phyloP scores from a whole-genome alignment of 2,113 vertebrate genomes.

The Machaerirhynchus nigripectus region DNA sequence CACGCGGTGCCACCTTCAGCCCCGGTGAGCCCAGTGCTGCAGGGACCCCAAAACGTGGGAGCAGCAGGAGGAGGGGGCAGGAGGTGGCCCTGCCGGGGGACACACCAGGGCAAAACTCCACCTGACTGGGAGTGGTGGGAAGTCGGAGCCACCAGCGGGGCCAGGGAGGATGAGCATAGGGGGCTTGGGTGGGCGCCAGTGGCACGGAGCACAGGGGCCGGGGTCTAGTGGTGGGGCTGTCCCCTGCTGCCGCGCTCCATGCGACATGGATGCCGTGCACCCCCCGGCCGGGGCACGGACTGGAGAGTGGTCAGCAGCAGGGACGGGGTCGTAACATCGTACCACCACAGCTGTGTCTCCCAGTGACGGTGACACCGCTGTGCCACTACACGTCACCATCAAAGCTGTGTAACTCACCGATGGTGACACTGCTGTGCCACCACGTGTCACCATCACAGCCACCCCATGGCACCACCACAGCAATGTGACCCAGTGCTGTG shows the following conservation, averaged over 20 bases:
- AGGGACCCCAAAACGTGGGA: neutral
- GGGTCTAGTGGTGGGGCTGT: too few relatives aligned
- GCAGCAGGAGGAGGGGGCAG: neutral
- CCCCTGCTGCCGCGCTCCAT: neutral
- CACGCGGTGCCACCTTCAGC: neutral
- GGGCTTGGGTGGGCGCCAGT: neutral
- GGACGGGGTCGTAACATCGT: neutral
- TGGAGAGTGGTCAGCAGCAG: neutral
- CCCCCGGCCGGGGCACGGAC: rapidly evolving
- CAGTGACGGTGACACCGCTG: neutral
- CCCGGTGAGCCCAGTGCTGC: neutral
- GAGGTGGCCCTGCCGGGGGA: neutral
- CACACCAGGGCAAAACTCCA: neutral
- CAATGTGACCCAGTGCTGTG: neutral
- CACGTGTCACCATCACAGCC: neutral
- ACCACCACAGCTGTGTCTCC: neutral
- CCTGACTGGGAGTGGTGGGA: rapidly evolving
- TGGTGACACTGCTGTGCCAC: neutral
- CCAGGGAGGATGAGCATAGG: neutral
- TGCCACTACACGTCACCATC: neutral
- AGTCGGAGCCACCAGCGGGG: neutral
- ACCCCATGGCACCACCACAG: neutral
- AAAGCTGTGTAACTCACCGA: neutral
- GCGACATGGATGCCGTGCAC: neutral
- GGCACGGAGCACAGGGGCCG: neutral